Percentiles rank a stretch among this genome's conserved stretches.
Conservation (phyloP, 1,140 invertebrate genomes). For the Probaryconus sp. region DNA sequence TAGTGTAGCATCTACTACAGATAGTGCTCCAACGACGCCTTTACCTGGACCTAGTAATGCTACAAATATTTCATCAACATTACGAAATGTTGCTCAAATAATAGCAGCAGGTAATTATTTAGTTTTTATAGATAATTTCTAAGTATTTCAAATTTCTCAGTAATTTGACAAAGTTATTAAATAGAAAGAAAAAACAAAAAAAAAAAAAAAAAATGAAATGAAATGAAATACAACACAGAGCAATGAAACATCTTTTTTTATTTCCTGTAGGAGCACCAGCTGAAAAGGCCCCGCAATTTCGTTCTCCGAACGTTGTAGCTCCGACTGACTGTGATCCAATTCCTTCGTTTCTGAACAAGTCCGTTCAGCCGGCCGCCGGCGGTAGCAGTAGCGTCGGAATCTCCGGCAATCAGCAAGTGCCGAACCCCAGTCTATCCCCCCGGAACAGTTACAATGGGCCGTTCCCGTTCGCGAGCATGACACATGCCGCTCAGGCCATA, state of each 20-base stretch:
- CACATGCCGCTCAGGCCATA: conserved; percentile 85
- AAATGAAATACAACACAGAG: no score
- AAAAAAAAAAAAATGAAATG: no score
- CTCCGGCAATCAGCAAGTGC: conserved; percentile 60
- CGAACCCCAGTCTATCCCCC: conserved; percentile 66
- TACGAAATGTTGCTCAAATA: conserved; percentile 75
- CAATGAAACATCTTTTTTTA: no score
- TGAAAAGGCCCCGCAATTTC: conserved; percentile 81
- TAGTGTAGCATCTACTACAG: conserved; percentile 63
- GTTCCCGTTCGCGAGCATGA: conserved; percentile 94
- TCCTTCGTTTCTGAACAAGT: conserved; percentile 76
- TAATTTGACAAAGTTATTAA: conserved; percentile 3
- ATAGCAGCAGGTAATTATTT: conserved; percentile 72
- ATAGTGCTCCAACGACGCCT: conserved; percentile 67
- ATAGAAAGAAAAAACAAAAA: conserved; percentile 1
- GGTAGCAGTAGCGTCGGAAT: conserved; percentile 61
- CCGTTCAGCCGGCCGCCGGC: conserved; percentile 66
- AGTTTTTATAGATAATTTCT: conserved; percentile 17
- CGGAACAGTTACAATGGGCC: conserved; percentile 81
- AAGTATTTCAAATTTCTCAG: neutral
- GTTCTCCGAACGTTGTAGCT: conserved; percentile 90
- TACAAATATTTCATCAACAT: conserved; percentile 71
- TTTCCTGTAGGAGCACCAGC: conserved; percentile 71
- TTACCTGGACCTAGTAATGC: conserved; percentile 75
- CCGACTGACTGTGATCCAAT: conserved; percentile 85